Evolutionary conservation across 2,113 vertebrate species (phyloP).

Genomic region (Columba janthina): DNA sequence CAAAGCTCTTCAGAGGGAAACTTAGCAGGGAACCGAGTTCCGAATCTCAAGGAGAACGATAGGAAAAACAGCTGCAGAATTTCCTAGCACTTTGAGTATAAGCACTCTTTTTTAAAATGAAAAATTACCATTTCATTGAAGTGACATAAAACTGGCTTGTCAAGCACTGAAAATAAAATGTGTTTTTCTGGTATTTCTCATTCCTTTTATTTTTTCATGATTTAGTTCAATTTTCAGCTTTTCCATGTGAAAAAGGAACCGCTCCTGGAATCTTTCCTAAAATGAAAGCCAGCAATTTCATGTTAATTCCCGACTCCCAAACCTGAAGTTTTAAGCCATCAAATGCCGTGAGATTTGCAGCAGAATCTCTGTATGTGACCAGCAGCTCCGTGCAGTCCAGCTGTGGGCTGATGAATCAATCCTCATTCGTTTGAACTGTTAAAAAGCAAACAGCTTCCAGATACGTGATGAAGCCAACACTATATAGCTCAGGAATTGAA

Average conservation of each 20-base stretch:
- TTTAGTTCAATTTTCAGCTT: not conserved
- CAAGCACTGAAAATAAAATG: constrained; percentile 25
- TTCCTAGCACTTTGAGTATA: not conserved
- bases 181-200: constrained; percentile 33
- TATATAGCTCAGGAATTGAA: not conserved
- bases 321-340: not conserved
- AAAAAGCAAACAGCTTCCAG: not conserved
- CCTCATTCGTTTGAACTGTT: not conserved
- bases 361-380: not conserved
- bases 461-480: not conserved
- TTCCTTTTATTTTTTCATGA: not conserved
- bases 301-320: not conserved
- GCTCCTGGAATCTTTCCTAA: not conserved
- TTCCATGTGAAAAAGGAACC: not conserved
- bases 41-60: constrained; percentile 1
- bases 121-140: constrained; percentile 30
- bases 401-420: not conserved
- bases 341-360: not conserved
- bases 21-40: not conserved
- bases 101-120: not conserved
- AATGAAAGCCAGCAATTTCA: not conserved
- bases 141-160: constrained; percentile 38
- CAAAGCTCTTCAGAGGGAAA: not conserved
- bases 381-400: not conserved
- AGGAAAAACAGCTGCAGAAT: constrained; percentile 59